phyloP scores from a whole-genome alignment of 2,888 invertebrate species.

The Drosophila stalkeri region DNA sequence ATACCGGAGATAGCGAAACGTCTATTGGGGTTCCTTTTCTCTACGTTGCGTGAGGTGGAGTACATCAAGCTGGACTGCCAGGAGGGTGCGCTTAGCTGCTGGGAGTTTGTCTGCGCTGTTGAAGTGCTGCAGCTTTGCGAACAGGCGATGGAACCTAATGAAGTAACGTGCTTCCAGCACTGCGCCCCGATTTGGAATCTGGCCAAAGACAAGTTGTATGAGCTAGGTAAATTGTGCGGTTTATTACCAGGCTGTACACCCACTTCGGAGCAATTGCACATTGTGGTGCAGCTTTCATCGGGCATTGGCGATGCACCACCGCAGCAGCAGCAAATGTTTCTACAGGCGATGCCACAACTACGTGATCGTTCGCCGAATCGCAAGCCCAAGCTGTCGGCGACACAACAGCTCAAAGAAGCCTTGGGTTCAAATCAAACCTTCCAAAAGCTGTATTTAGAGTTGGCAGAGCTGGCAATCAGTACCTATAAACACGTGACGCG shows the following conservation, averaged over 20 bases:
- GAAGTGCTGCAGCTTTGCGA: constrained; percentile 95
- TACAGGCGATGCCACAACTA: constrained; percentile 81
- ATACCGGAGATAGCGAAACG: constrained; percentile 91
- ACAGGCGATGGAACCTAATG: constrained; percentile 88
- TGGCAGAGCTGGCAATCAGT: constrained; percentile 97
- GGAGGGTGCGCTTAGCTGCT: constrained; percentile 94
- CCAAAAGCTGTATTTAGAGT: constrained; percentile 95
- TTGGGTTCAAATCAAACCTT: constrained; percentile 95
- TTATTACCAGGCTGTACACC: constrained; percentile 93
- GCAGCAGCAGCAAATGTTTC: constrained; percentile 67
- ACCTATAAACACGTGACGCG: constrained; percentile 97
- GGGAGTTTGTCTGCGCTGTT: constrained; percentile 96
- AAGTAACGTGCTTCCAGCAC: constrained; percentile 91
- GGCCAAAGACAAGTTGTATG: constrained; percentile 91
- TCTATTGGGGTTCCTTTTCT: constrained; percentile 95
- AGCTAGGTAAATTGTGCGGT: constrained; percentile 95
- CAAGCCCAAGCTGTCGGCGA: constrained; percentile 86
- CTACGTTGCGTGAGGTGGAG: constrained; percentile 93
- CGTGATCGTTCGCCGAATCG: constrained; percentile 86
- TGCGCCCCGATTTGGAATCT: constrained; percentile 95
- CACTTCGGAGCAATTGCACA: constrained; percentile 94
- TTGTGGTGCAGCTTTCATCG: constrained; percentile 94
- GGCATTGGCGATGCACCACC: constrained; percentile 93
- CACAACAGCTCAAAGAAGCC: constrained; percentile 95
- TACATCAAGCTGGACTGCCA: constrained; percentile 92